Conservation (phyloP, 2,888 invertebrate genomes). For the Agriopis leucophaearia region DNA sequence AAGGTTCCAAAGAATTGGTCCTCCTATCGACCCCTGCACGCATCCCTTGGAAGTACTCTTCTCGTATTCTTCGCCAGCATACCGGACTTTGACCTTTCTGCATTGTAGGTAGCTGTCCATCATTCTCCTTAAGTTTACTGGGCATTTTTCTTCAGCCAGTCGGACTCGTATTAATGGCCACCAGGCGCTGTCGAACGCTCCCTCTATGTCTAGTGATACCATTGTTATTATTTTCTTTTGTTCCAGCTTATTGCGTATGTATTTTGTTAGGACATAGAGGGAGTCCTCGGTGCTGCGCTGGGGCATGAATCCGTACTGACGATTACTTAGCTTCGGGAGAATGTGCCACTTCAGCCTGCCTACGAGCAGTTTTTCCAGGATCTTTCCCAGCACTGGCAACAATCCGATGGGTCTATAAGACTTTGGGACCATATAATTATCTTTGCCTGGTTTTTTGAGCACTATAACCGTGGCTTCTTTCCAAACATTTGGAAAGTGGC, state of each 20-base stretch:
- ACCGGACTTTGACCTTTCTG: too few relatives aligned
- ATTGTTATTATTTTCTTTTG: neutral
- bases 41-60: neutral
- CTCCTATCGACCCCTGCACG: neutral
- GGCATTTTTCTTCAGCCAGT: too few relatives aligned
- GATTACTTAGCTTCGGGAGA: neutral
- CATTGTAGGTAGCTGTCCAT: neutral
- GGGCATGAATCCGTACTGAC: constrained; percentile 21
- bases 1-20: too few relatives aligned
- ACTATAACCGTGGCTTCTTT: too few relatives aligned
- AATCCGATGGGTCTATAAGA: constrained; percentile 33
- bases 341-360: constrained; percentile 8
- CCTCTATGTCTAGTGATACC: too few relatives aligned
- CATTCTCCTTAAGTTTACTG: too few relatives aligned
- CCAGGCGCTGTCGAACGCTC: too few relatives aligned
- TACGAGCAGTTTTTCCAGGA: constrained; percentile 22
- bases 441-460: too few relatives aligned
- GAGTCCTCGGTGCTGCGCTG: neutral
- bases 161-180: too few relatives aligned
- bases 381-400: constrained; percentile 23
- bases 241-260: constrained; percentile 9
- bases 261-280: neutral
- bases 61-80: too few relatives aligned
- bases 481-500: too few relatives aligned
- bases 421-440: too few relatives aligned